Evolutionary conservation across 2,113 vertebrate genomes (phyloP), one percentile per base, ranked within the genome.

Genomic region (Lepidothrix coronata): DNA sequence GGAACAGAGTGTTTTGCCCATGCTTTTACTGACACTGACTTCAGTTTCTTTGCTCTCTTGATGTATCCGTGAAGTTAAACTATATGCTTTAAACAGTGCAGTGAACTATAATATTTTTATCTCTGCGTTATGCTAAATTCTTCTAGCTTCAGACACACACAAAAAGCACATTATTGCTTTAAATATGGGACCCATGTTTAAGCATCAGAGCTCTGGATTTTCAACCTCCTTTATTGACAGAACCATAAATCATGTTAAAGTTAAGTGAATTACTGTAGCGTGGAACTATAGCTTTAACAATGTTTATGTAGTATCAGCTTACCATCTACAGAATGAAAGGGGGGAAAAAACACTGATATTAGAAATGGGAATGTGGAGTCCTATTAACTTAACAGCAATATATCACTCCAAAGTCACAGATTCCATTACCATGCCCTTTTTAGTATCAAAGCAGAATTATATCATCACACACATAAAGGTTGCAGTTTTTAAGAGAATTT

Each of bases 201-300:
- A 97, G 97, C 93, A 94, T 97, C 89, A 93, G 97, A 96, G 91
- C 95, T 95, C 97, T 95, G 96, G 94, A 95, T 97, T 98, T 97
- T 97, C 97, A 97, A 97, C 98, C 98, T 98, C 98, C 97, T 95
- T 97, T 98, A 98, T 98, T 99, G 98, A 99, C 98, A 99, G 98
- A 98, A 98, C 97, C 98, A 98, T 99, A 99, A 99, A 99, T 99
- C 98, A 99, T 96, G 97, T 98, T 98, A 97, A 98, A 98, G 98
- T 98, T 99, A 99, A 99, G 98, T 99, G 98, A 99, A 99, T 99
- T 99, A 98, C 98, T 98, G 98, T 98, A 98, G 98, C 98, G 98
- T 98, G 96, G 98, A 98, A 97, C 97, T 98, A 97, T 98, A 98
- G 97, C 97, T 98, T 98, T 98, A 98, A 98, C 98, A 98, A 97